Base-by-base conservation (phyloP, 2,888 invertebrate species). In the Gastracanthus pulcherrimus region DNA sequence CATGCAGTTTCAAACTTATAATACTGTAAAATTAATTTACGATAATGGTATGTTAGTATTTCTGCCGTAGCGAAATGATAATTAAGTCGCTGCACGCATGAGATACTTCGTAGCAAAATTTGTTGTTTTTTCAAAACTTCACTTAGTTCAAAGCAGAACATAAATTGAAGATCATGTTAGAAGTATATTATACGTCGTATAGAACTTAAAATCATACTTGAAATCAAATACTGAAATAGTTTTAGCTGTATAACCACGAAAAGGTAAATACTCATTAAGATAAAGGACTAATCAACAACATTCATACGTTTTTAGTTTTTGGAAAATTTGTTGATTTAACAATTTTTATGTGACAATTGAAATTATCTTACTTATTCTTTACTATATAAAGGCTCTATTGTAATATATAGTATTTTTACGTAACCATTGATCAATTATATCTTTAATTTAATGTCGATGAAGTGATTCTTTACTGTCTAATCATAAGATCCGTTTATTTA, bases 191-290 rank as follows among this genome's bases (percentile, higher is more conserved):
- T 16, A 2, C 34, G 45, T 3, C 13, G 45, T 26, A 26, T 34
- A 64, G 11, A 67, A 45, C 11, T 2, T 66, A 23, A 41, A 26
- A 66, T 66, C 29, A 66, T 3, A 41, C 13, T 13, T 62, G 31
- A 34, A 62, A 62, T 62, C n/a, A 31, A 6, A 7, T 1, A 26
- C n/a, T 13, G n/a, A 34, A 31, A 34, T 62, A 62, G 31, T 88
- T 51, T 51, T 19, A 51, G 51, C 51, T 51, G 9, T 7, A 51
- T 55, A 55, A n/a, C n/a, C n/a, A n/a, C n/a, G n/a, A n/a, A n/a
- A n/a, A n/a, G n/a, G n/a, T n/a, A n/a, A n/a, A 9, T 55, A 55
- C 6, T 51, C 11, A 51, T 11, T 11, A 23, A 51, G 51, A 23
- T 51, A 51, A 51, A 51, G 51, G 51, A 23, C 51, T 23, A 23